Evolutionary conservation across 2,113 vertebrate genomes (phyloP).

Genomic region (Eurystomus gularis): DNA sequence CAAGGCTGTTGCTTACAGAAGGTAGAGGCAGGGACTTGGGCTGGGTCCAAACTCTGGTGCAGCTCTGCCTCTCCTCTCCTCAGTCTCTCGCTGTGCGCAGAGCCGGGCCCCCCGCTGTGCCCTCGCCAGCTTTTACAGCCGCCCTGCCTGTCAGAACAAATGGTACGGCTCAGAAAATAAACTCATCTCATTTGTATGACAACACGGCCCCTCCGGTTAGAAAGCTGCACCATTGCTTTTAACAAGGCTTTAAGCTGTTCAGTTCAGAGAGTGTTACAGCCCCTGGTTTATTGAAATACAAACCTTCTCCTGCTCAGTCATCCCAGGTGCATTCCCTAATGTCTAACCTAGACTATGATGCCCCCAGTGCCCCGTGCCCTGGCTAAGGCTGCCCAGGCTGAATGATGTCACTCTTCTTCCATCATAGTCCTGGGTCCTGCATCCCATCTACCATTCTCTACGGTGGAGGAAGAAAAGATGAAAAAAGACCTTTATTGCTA

Average conservation of each 20-base stretch:
- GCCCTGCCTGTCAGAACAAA: conserved; percentile 93
- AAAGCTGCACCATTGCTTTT: conserved; percentile 83
- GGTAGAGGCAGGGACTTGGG: conserved; percentile 91
- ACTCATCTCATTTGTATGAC: conserved; percentile 96
- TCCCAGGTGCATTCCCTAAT: not conserved
- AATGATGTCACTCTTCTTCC: not conserved
- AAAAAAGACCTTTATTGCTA: not conserved
- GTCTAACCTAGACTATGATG: not conserved
- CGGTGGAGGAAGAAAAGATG: not conserved
- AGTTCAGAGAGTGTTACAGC: conserved; percentile 43
- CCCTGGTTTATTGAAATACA: conserved; percentile 47
- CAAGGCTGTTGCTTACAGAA: conserved; percentile 86
- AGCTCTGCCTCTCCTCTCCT: conserved; percentile 70
- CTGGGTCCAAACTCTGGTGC: conserved; percentile 82
- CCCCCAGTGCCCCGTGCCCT: not conserved
- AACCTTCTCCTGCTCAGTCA: conserved; percentile 4
- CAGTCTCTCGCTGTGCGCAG: conserved; percentile 78
- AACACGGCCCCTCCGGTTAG: conserved; percentile 89
- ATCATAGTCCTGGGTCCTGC: not conserved
- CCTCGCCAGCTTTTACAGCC: conserved; percentile 85
- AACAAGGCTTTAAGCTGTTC: conserved; percentile 75
- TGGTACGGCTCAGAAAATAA: conserved; percentile 90
- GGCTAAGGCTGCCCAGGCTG: not conserved
- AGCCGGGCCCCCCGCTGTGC: conserved; percentile 84
- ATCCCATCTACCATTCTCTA: not conserved